A percentile compares a stretch with the other conserved stretches of the same genome.
phyloP scores from a whole-genome alignment of 2,113 vertebrate genomes.

The Lepisosteus oculatus region DNA sequence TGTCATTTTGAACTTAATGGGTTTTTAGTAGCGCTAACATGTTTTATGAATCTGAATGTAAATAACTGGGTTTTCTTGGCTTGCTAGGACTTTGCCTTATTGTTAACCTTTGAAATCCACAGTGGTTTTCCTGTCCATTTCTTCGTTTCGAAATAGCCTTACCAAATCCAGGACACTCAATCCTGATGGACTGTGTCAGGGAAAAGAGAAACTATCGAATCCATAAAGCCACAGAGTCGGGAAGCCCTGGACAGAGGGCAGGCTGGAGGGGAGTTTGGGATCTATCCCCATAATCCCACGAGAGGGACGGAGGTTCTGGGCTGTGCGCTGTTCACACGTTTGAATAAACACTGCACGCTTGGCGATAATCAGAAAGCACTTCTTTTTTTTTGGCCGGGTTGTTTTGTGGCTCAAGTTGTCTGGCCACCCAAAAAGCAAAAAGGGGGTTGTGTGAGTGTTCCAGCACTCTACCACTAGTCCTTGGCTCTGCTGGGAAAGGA shows the following conservation, averaged over 20 bases:
- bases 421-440: constrained; percentile 57
- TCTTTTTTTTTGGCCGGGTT: constrained; percentile 46
- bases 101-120: not conserved
- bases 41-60: no score
- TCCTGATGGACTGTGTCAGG: not conserved
- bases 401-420: constrained; percentile 58
- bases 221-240: constrained; percentile 1
- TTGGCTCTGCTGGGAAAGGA: constrained; percentile 44
- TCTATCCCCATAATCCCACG: not conserved
- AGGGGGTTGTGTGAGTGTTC: constrained; percentile 40
- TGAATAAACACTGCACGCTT: constrained; percentile 13
- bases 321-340: constrained; percentile 51
- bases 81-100: not conserved
- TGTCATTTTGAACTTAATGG: no score
- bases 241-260: not conserved
- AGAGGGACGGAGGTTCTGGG: not conserved
- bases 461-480: constrained; percentile 45
- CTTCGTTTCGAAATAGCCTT: not conserved
- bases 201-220: not conserved
- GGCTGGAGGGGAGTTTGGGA: not conserved
- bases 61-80: not conserved
- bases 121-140: not conserved
- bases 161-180: not conserved
- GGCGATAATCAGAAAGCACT: constrained; percentile 47
- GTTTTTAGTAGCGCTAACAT: no score